phyloP scores from a whole-genome alignment of 2,888 invertebrate species.

The Aspidiotus destructor region DNA sequence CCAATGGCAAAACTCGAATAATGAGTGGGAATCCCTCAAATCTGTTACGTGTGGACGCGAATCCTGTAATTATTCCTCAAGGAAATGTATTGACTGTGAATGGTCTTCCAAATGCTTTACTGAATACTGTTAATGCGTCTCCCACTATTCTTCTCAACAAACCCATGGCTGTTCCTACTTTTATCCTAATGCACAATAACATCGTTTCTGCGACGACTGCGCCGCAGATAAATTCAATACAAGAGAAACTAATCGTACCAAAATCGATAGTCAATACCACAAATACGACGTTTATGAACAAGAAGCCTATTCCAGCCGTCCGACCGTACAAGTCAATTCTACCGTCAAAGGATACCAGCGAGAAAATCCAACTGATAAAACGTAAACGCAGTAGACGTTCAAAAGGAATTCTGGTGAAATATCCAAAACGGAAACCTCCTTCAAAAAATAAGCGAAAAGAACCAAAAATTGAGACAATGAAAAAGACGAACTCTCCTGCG shows the following conservation, averaged over 20 bases:
- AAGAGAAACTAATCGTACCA: conserved; percentile 35
- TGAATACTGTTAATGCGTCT: conserved; percentile 13
- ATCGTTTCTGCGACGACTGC: conserved; percentile 13
- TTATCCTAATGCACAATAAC: conserved; percentile 37
- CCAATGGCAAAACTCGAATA: neutral
- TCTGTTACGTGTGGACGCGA: conserved; percentile 13
- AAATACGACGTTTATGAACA: conserved; percentile 39
- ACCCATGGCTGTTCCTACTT: conserved; percentile 35
- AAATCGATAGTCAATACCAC: conserved; percentile 37
- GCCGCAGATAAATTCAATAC: conserved; percentile 7
- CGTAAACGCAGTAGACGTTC: conserved; percentile 12
- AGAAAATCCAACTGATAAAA: conserved; percentile 17
- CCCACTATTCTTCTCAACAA: conserved; percentile 17
- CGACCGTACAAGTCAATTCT: conserved; percentile 31
- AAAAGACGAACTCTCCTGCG: neutral
- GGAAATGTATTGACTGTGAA: conserved; percentile 17
- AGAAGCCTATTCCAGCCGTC: conserved; percentile 40
- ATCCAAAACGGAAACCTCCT: conserved; percentile 19
- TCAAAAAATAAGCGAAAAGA: conserved; percentile 10
- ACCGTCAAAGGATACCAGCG: conserved; percentile 3
- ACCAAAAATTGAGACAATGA: neutral
- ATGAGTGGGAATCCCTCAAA: conserved; percentile 8
- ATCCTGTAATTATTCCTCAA: conserved; percentile 15
- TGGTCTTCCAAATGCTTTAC: conserved; percentile 14
- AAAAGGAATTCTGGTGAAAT: conserved; percentile 26